Percentiles rank a stretch among this genome's conserved stretches.
Evolutionary conservation across 1,140 invertebrate species (phyloP).

Genomic region (Drosophila teissieri): DNA sequence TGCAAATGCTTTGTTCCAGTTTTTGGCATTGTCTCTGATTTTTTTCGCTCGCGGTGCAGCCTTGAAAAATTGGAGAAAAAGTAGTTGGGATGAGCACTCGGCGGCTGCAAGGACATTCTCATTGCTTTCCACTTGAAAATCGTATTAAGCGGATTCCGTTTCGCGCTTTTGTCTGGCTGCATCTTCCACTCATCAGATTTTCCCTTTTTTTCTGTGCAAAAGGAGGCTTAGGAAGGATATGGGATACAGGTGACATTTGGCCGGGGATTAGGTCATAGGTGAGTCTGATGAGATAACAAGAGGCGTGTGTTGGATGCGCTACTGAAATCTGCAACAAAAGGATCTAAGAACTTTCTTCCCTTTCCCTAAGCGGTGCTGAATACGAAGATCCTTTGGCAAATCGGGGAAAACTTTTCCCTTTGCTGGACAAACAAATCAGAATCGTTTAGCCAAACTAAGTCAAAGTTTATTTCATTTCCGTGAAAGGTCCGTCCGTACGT

Average conservation of each 20-base stretch:
- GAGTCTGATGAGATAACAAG: conserved; percentile 36
- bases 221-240: conserved; percentile 17
- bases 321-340: conserved; percentile 11
- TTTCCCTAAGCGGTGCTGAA: background rate
- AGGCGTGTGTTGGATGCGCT: conserved; percentile 42
- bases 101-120: conserved; percentile 34
- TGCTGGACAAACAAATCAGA: conserved; percentile 31
- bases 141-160: conserved; percentile 70
- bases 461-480: conserved; percentile 40
- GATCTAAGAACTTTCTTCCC: conserved; percentile 1
- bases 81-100: conserved; percentile 19
- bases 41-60: conserved; percentile 38
- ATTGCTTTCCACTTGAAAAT: conserved; percentile 79
- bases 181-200: conserved; percentile 52
- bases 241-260: conserved; percentile 49
- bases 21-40: conserved; percentile 65
- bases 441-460: conserved; percentile 32
- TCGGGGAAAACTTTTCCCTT: conserved; percentile 31
- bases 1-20: conserved; percentile 56
- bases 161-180: conserved; percentile 44
- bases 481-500: conserved; percentile 28
- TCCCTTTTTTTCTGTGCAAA: conserved; percentile 1
- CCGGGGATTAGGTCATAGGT: conserved; percentile 59
- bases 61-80: conserved; percentile 61
- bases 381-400: conserved; percentile 11